phyloP scores from a whole-genome alignment of 2,888 invertebrate species.

The Petrolisthes cinctipes region DNA sequence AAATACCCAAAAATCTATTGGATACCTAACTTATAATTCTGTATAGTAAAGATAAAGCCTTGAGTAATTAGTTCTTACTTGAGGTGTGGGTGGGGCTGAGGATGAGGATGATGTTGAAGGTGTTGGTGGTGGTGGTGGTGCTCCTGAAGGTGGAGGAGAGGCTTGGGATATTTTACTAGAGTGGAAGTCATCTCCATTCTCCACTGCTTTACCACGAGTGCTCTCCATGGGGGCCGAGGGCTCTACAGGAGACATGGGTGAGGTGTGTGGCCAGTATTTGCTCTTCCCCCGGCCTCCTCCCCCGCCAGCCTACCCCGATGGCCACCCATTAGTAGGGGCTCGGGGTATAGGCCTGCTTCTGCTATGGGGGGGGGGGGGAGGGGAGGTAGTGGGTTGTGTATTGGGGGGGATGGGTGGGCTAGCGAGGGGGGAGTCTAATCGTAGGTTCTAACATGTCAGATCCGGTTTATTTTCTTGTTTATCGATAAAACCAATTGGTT shows the following conservation, averaged over 20 bases:
- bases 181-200: conserved; percentile 50
- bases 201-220: conserved; percentile 51
- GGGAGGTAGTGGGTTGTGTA: not conserved
- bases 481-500: too few species aligned
- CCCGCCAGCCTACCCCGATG: conserved; percentile 13
- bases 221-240: conserved; percentile 51
- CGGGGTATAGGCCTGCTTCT: not conserved
- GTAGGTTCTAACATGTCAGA: conserved; percentile 4
- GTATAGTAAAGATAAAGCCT: too few species aligned
- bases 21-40: too few species aligned
- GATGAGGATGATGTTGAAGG: conserved; percentile 1
- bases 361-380: not conserved
- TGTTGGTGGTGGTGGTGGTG: conserved; percentile 25
- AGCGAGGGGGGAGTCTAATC: conserved; percentile 2
- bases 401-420: not conserved
- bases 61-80: not conserved
- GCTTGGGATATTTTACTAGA: not conserved
- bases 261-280: conserved; percentile 9
- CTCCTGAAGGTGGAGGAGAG: conserved; percentile 24
- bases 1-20: too few species aligned
- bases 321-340: conserved; percentile 29
- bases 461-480: not conserved
- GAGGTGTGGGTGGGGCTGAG: conserved; percentile 19
- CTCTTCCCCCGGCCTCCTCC: conserved; percentile 29
- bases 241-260: conserved; percentile 52